A percentile compares a stretch with the other conserved stretches of the same genome.
Conservation (phyloP, 2,113 vertebrate species). For the Gambusia affinis region DNA sequence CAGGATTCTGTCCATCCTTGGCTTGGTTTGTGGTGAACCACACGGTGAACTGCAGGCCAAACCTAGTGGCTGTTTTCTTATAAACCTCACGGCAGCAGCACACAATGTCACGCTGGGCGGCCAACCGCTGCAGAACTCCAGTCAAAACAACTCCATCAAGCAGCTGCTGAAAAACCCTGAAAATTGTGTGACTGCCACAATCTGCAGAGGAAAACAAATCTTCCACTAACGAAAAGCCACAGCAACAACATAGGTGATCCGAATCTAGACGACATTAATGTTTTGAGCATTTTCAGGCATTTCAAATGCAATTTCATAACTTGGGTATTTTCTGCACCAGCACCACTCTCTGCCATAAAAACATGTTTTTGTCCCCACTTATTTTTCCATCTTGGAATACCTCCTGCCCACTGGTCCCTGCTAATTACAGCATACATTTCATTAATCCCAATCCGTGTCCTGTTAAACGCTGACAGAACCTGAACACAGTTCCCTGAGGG, state of each 20-base stretch:
- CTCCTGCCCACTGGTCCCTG: conserved; percentile 38
- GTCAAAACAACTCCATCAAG: conserved; percentile 54
- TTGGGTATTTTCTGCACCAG: conserved; percentile 5
- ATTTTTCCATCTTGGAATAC: conserved; percentile 40
- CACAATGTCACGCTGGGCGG: conserved; percentile 46
- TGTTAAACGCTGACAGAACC: conserved; percentile 21
- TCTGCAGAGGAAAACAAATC: conserved; percentile 19
- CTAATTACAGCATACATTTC: conserved; percentile 32
- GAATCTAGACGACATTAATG: neutral
- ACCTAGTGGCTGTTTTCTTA: conserved; percentile 34
- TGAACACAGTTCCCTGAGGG: conserved; percentile 17
- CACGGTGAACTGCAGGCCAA: conserved; percentile 38
- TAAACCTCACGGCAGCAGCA: conserved; percentile 52
- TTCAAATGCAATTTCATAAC: neutral
- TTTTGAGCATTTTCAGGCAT: neutral
- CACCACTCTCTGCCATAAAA: conserved; percentile 11
- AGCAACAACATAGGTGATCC: neutral
- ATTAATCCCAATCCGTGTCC: conserved; percentile 32
- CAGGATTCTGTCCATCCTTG: neutral
- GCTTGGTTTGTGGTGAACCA: conserved; percentile 28
- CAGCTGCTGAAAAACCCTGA: conserved; percentile 14
- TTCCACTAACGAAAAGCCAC: neutral
- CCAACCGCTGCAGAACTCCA: conserved; percentile 38
- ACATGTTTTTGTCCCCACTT: conserved; percentile 50
- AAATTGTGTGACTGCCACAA: conserved; percentile 1